These are phyloP conservation scores for Globicephala melas DNA, from an alignment of 2,113 vertebrate genomes.

Conservation along the genomic window DNA sequence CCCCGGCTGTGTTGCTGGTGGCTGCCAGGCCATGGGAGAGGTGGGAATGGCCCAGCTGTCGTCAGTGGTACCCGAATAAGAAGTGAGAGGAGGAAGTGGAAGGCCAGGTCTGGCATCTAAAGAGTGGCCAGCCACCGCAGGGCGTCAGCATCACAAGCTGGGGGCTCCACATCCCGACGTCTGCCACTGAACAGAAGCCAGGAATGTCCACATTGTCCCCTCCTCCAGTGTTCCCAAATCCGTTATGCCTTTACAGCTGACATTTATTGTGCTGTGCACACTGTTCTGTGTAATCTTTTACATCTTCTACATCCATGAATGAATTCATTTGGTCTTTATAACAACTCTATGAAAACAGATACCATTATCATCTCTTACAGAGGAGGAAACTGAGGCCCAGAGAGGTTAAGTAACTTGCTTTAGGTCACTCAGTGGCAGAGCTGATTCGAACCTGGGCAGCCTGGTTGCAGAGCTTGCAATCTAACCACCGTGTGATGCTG, in stretches of 20 bases:
- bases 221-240: neutral
- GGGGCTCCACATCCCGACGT: neutral
- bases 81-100: slow-evolving; percentile 65
- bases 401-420: neutral
- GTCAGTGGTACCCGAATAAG: slow-evolving; percentile 50
- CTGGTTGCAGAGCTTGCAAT: neutral
- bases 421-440: neutral
- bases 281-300: neutral
- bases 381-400: neutral
- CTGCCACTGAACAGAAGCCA: neutral
- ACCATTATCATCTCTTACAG: neutral
- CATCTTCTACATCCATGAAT: neutral
- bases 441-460: neutral
- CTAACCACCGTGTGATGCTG: neutral
- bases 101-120: neutral
- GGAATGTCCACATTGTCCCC: neutral
- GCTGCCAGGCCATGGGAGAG: neutral
- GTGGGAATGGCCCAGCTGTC: slow-evolving; percentile 37
- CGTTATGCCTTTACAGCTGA: neutral
- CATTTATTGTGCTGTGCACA: neutral
- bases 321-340: neutral
- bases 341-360: neutral
- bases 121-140: slow-evolving; percentile 5
- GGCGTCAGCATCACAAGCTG: neutral
- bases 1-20: neutral